Evolutionary conservation across 2,113 vertebrate species (phyloP), one percentile per base, ranked within the genome.

Genomic region (Tinamus guttatus): DNA sequence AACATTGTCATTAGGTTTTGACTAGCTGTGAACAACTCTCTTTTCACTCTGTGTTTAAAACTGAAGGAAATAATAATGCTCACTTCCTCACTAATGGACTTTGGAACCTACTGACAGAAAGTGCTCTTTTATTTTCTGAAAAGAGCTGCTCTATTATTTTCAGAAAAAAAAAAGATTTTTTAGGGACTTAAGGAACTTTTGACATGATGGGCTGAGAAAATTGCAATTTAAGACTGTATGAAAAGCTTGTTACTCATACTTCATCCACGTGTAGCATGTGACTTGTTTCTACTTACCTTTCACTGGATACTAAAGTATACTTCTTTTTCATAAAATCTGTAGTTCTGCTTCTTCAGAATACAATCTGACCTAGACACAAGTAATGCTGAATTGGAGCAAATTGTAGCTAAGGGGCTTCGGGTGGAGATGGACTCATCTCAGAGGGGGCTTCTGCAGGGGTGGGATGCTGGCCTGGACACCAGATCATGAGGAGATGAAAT

Each of bases 151-250:
- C 76, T 59, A 58, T 62, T 59, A 80, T 27, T 85, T 93, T 49
- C 15, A 76, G 47, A 19, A 56, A 13, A 20, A 14, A 40, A 87
- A 71, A 38, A 27, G 14, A 7, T 36, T 96, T 52, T 91, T 81
- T 41, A 81, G 68, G 21, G 45, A 41, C 36, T 67, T 28, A 0
- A 14, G 49, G 40, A 82, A 25, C 63, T 73, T 92, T 43, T 60
- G 47, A 90, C 28, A 68, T 68, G 38, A 75, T 40, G 34, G 89
- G 54, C 78, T 90, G 47, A 92, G 74, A 89, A 89, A 89, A 80
- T 15, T 81, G 49, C 27, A 64, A 52, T 84, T 74, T 78, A 64
- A 87, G 86, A 68, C 32, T 43, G 38, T 28, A 20, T 60, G 51
- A 60, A 90, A 92, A 89, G 16, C 59, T 27, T 73, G 22, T 82